Conservation (phyloP, 2,797 vertebrate species). For the Chaunax sp. region DNA sequence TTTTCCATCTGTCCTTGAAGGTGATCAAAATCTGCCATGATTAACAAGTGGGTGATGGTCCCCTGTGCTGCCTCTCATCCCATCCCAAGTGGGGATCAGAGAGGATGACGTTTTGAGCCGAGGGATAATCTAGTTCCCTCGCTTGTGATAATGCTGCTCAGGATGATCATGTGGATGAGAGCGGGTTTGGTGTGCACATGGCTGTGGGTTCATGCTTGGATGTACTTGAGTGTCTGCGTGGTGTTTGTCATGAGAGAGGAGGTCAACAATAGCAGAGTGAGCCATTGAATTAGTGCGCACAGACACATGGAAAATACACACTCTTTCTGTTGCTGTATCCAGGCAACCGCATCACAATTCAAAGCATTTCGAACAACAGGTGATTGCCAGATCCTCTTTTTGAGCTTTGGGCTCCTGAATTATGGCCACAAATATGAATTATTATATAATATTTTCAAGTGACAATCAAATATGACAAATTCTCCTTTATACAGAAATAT, state of each 20-base stretch:
- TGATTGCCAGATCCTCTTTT: conserved; percentile 54
- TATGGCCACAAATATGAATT: conserved; percentile 18
- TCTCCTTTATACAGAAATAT: neutral
- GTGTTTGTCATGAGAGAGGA: conserved; percentile 50
- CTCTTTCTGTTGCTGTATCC: conserved; percentile 64
- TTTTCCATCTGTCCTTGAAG: conserved; percentile 82
- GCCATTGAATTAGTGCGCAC: conserved; percentile 47
- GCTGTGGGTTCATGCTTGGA: conserved; percentile 21
- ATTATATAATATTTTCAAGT: conserved; percentile 26
- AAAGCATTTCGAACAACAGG: conserved; percentile 64
- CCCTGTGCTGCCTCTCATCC: conserved; percentile 65
- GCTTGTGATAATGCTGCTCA: conserved; percentile 83
- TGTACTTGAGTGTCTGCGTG: conserved; percentile 29
- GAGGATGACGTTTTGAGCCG: conserved; percentile 79
- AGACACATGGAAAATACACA: conserved; percentile 32
- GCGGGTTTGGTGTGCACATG: conserved; percentile 29
- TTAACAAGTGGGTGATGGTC: conserved; percentile 75
- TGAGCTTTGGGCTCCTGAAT: conserved; percentile 33
- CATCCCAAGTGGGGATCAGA: conserved; percentile 74
- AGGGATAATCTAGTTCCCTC: conserved; percentile 81
- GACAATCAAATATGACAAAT: conserved; percentile 17
- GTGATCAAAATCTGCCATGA: conserved; percentile 81
- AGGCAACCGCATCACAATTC: conserved; percentile 76
- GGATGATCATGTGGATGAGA: conserved; percentile 70
- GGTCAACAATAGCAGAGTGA: conserved; percentile 48